These are phyloP conservation scores for Oeneis ivallda DNA, from an alignment of 2,888 invertebrate species.

Conservation along the genomic window DNA sequence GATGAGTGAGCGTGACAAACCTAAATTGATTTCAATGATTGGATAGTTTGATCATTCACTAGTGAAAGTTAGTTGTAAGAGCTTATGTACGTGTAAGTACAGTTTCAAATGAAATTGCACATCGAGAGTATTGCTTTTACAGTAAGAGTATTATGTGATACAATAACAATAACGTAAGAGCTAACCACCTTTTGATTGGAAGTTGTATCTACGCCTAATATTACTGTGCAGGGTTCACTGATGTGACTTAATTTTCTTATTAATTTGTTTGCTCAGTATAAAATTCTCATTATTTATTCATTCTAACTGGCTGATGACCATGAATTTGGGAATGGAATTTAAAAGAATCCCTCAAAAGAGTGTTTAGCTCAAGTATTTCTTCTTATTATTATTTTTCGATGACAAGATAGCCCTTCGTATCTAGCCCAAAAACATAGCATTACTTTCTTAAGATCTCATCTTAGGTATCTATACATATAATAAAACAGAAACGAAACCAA, in stretches of 20 bases:
- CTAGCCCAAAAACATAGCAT: too few relatives aligned
- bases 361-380: too few relatives aligned
- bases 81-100: conserved; percentile 25
- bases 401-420: too few relatives aligned
- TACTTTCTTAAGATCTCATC: too few relatives aligned
- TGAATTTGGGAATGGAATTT: too few relatives aligned
- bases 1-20: conserved; percentile 36
- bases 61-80: conserved; percentile 40
- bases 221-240: not conserved
- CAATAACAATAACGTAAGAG: conserved; percentile 23
- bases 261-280: not conserved
- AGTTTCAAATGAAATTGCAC: conserved; percentile 34
- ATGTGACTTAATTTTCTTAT: not conserved
- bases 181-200: conserved; percentile 10
- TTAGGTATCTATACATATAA: too few relatives aligned
- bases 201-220: not conserved
- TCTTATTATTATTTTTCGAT: too few relatives aligned
- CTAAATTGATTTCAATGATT: conserved; percentile 37
- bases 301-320: not conserved
- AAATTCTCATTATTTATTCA: not conserved
- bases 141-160: conserved; percentile 18
- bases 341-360: too few relatives aligned
- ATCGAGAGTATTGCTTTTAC: conserved; percentile 15
- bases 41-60: conserved; percentile 39
- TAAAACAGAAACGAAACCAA: too few relatives aligned